Base-by-base conservation (phyloP, 2,113 vertebrate genomes). In the Bagarius yarrelli region DNA sequence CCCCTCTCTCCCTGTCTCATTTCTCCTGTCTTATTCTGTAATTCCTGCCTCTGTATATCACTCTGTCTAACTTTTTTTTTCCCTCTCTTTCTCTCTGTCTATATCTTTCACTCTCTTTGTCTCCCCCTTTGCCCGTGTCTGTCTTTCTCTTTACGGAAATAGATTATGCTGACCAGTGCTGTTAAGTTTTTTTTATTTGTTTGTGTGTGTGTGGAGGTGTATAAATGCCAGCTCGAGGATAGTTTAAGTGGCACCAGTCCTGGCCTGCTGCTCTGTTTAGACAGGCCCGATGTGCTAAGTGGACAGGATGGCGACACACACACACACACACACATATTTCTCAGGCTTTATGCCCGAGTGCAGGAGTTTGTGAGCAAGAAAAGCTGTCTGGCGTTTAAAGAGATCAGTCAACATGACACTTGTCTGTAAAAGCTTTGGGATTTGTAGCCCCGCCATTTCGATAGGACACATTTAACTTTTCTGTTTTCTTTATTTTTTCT, bases 141-240 rank as follows among this genome's bases (percentile, higher is more conserved):
- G 21, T 47, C 50, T 50, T 32, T 53, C 78, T 57, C 50, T 50
- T 32, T 40, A 73, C 44, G 15, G 76, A 82, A 74, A 78, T 63
- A 47, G 64, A 75, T 70, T 85, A 23, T 85, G 83, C 83, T 81
- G 80, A 84, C 52, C 79, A 69, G 50, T 56, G 25, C 15, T 2
- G 61, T 40, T 21, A 1, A 8, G 4, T 70, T 61, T 72, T 72
- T 53, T 19, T n/a, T 8, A 2, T 21, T 27, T 30, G 55, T 16
- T 34, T 64, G 3, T 63, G 27, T 63, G 60, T 63, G 55, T 71
- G n/a, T 25, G 52, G 59, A n/a, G 14, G 60, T 70, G 23, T 0
- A 25, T 52, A 36, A 12, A n/a, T 9, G 70, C 76, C 76, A 82
- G 59, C 83, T 53, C 1, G 32, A 79, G 70, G 80, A 79, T 76